Base-by-base conservation (phyloP, 2,113 vertebrate genomes). In the Clarias macrocephalus region DNA sequence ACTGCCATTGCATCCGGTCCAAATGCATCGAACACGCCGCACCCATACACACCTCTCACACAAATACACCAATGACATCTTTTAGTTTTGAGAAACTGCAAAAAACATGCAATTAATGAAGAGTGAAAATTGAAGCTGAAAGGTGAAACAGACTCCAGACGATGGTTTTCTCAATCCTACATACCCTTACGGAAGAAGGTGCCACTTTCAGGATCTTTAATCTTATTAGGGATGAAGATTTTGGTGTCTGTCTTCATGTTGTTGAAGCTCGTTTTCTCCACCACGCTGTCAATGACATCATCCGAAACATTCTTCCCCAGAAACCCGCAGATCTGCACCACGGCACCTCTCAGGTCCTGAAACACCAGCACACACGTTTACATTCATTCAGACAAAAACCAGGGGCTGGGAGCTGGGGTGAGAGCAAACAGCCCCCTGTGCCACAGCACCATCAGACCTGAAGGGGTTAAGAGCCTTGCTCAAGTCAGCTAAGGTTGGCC, bases 281-380 rank as follows among this genome's bases (percentile, higher is more conserved):
- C 93, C 30, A 95, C 87, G 0, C 81, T 90, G 85, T 95, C 90
- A 11, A 94, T 23, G 11, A 89, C 87, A 18, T 91, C 72, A 9
- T 94, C 91, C 0, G 92, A 92, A 86, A 95, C 83, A 54, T 90
- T 88, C 79, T 88, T 93, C 86, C 90, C 93, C 33, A 95, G 11
- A 91, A 95, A 95, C 57, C 84, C 83, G 86, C 92, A 92, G 65
- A 96, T 90, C 91, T 92, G 93, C 82, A 94, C 84, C 33, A 95
- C 80, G 33, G 85, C 85, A 0, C 85, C 91, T 87, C 90, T 87
- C 52, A 93, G 91, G 77, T 95, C 94, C 94, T 95, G 81, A 81
- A 72, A 62, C 65, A 62, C 13, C 33, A 37, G 33, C 77, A 76
- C 21, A 81, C 85, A 56, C 8, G 1, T 48, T 48, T n/a, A 82